Conservation (phyloP, 1,140 invertebrate species). For the Eufriesea mexicana region DNA sequence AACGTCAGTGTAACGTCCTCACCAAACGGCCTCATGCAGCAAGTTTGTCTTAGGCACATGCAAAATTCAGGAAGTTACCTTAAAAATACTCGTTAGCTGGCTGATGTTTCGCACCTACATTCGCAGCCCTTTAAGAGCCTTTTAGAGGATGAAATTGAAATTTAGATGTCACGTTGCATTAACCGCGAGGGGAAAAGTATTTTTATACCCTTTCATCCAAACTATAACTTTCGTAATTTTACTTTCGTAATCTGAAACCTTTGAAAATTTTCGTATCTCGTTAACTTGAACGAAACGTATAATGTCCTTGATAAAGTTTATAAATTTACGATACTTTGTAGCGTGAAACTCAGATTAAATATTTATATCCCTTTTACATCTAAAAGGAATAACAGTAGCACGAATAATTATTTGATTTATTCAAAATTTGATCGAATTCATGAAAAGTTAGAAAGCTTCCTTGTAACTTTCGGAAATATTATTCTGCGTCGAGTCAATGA, state of each 20-base stretch:
- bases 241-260: not conserved
- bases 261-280: not conserved
- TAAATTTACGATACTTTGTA: no score
- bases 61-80: not conserved
- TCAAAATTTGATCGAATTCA: no score
- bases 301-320: no score
- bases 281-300: not conserved
- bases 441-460: no score
- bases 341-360: not conserved
- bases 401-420: not conserved
- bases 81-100: not conserved
- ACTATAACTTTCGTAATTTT: not conserved
- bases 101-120: not conserved
- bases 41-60: not conserved
- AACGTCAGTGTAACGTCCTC: not conserved
- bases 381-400: not conserved
- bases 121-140: no score
- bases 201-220: not conserved
- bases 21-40: no score
- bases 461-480: no score
- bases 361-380: not conserved
- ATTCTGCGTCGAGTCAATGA: no score
- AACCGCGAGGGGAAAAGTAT: not conserved
- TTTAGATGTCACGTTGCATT: not conserved
- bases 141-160: not conserved